Evolutionary conservation across 92 coral and sea anemone genomes (phyloP).

Genomic region (Plumapathes pennacea): DNA sequence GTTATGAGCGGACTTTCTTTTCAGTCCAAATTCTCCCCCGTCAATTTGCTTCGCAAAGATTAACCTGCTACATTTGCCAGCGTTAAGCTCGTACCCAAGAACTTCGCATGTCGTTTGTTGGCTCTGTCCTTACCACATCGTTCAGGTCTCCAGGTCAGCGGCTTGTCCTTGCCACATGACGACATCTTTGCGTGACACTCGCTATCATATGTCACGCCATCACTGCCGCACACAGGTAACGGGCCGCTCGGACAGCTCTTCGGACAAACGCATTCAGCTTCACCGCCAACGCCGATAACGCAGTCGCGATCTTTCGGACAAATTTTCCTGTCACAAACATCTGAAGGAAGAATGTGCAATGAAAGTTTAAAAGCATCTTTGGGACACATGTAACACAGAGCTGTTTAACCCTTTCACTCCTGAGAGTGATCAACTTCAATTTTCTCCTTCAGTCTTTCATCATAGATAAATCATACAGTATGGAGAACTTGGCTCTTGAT

Average conservation of each 20-base stretch:
- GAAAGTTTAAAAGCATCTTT: not conserved
- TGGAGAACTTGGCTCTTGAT: no score
- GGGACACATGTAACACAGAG: not conserved
- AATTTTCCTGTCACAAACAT: slow-evolving; percentile 67
- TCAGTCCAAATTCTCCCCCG: no score
- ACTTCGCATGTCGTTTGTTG: no score
- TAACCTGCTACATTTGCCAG: no score
- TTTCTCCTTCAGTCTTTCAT: no score
- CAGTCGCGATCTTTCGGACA: slow-evolving; percentile 71
- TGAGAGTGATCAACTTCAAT: no score
- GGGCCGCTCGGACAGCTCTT: slow-evolving; percentile 60
- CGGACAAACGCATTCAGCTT: slow-evolving; percentile 66
- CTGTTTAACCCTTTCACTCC: no score
- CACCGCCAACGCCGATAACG: slow-evolving; percentile 32
- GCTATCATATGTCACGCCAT: slow-evolving; percentile 83
- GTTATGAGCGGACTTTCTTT: no score
- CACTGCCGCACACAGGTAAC: slow-evolving; percentile 90
- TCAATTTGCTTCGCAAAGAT: no score
- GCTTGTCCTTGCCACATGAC: slow-evolving; percentile 73
- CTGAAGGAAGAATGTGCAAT: slow-evolving; percentile 22
- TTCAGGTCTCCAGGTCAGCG: slow-evolving; percentile 52
- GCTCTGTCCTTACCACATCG: slow-evolving; percentile 90
- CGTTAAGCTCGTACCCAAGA: no score
- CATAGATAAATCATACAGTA: no score
- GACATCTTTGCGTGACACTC: slow-evolving; percentile 69